phyloP scores from a whole-genome alignment of 2,888 invertebrate species.

The Drosophila fungiperda region DNA sequence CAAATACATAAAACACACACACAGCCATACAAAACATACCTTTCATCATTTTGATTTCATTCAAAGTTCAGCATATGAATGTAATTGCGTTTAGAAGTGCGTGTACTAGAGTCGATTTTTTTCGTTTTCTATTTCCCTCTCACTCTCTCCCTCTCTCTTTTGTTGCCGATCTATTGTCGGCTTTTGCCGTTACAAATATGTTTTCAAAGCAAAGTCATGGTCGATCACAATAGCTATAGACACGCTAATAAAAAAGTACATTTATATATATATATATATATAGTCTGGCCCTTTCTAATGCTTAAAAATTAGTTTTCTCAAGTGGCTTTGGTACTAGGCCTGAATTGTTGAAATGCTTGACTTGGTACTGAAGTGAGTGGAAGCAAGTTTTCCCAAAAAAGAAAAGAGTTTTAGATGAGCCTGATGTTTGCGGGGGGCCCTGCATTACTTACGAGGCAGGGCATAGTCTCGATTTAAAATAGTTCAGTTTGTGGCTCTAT shows the following conservation, averaged over 20 bases:
- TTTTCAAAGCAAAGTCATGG: constrained; percentile 79
- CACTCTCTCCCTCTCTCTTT: constrained; percentile 24
- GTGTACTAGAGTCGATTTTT: constrained; percentile 63
- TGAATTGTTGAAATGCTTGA: constrained; percentile 58
- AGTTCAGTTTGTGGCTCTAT: background rate
- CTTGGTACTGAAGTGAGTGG: constrained; percentile 67
- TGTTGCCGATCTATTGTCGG: constrained; percentile 65
- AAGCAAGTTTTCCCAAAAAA: constrained; percentile 33
- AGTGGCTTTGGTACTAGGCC: constrained; percentile 55
- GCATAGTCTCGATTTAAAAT: background rate
- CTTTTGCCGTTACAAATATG: constrained; percentile 77
- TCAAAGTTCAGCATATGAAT: constrained; percentile 57
- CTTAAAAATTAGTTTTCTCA: constrained; percentile 71
- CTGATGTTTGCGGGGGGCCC: constrained; percentile 50
- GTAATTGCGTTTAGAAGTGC: constrained; percentile 78
- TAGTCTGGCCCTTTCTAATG: constrained; percentile 66
- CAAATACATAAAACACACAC: background rate
- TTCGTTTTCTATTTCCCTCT: constrained; percentile 2
- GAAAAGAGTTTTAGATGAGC: constrained; percentile 50
- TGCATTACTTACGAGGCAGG: background rate
- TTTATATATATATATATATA: background rate
- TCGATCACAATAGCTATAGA: constrained; percentile 65
- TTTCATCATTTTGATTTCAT: constrained; percentile 48
- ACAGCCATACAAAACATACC: constrained; percentile 3
- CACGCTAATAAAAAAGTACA: constrained; percentile 27